Conservation (phyloP, 2,797 vertebrate species). For the Brachyrhaphis roseni region DNA sequence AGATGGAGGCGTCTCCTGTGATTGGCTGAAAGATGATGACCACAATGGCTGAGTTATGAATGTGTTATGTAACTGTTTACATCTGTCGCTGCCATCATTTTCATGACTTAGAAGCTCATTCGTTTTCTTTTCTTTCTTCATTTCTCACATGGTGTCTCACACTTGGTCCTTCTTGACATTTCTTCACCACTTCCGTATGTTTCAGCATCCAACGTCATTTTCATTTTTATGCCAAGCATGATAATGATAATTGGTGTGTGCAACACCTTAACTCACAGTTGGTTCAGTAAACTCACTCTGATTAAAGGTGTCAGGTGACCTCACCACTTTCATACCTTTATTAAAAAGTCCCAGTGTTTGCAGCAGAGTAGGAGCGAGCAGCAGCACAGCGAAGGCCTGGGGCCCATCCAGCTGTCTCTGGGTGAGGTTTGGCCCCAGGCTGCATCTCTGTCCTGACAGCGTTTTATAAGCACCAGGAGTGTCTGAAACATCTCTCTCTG, state of each 20-base stretch:
- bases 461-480: constrained; percentile 24
- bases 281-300: neutral
- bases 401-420: neutral
- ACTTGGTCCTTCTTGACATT: neutral
- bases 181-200: neutral
- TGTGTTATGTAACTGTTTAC: no score
- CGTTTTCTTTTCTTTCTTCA: no score
- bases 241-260: neutral
- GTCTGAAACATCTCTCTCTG: constrained; percentile 24
- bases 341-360: neutral
- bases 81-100: no score
- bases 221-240: neutral
- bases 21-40: no score
- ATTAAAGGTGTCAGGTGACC: neutral
- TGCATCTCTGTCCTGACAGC: neutral
- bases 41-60: no score
- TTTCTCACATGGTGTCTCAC: neutral
- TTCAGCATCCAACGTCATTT: neutral
- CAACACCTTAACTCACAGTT: neutral
- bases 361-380: neutral
- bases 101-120: no score
- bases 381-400: neutral
- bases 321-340: neutral
- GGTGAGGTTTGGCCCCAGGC: constrained; percentile 10
- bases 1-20: no score